Conservation (phyloP, 2,113 vertebrate species). For the Nycticorax nycticorax region DNA sequence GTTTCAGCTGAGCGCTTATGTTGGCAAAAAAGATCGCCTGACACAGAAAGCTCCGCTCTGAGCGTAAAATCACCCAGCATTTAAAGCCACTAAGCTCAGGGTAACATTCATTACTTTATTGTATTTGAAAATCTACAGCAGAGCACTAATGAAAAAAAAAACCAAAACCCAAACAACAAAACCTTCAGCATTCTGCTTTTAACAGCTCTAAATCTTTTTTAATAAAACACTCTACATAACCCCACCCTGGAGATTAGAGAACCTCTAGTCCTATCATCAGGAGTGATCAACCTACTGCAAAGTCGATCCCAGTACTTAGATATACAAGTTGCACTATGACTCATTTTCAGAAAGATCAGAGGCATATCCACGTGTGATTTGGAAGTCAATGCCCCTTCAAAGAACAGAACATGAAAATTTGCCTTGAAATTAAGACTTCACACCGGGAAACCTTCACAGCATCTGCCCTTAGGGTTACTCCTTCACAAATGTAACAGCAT, state of each 20-base stretch:
- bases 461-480: background rate
- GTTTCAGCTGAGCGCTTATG: constrained; percentile 73
- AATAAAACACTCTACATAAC: background rate
- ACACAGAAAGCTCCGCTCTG: constrained; percentile 18
- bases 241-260: background rate
- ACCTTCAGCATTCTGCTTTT: background rate
- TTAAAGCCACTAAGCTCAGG: constrained; percentile 23
- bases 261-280: background rate
- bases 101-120: background rate
- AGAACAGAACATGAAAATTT: background rate
- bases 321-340: background rate
- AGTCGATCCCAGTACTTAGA: background rate
- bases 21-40: constrained; percentile 57
- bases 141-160: background rate
- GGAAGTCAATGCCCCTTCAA: background rate
- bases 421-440: background rate
- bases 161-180: background rate
- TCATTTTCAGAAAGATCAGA: background rate
- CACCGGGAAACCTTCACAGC: background rate
- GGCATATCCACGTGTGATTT: background rate
- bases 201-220: background rate
- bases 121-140: background rate
- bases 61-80: constrained; percentile 27
- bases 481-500: background rate
- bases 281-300: background rate